Base-by-base conservation (phyloP, 2,797 vertebrate species). In the Setipinna tenuifilis region DNA sequence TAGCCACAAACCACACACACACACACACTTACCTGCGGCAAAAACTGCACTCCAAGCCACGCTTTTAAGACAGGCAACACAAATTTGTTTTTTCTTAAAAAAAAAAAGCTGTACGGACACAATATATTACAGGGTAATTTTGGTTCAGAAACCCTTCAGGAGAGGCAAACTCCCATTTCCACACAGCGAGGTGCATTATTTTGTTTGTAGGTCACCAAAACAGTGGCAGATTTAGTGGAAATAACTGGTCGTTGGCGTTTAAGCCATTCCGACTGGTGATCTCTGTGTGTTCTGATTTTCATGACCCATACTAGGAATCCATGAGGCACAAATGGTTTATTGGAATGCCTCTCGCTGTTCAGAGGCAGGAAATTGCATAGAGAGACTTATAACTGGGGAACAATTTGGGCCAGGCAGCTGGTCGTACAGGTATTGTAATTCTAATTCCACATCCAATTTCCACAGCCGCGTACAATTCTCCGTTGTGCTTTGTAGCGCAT, bases 401-500 rank as follows among this genome's bases (percentile, higher is more conserved):
- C 92, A 94, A 92, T 94, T 93, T 89, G 88, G 91, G 89, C 91
- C 88, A 88, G 89, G 92, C 92, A 91, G 92, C 92, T 93, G 92
- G 90, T 92, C 91, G 92, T 92, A 90, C 91, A 93, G 91, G 94
- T 93, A 94, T 93, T 92, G 90, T 93, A 91, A 94, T 94, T 93
- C 92, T 91, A 94, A 93, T 93, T 93, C 92, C 89, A 84, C 68
- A 87, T 89, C 90, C 91, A 85, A 90, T 94, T 93, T 92, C 90
- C 92, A 89, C n/a, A n/a, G 90, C 84, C 78, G 86, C 44, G 81
- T 89, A 90, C 88, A 90, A 91, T 87, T 87, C 83, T 46, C 86
- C 89, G 91, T 91, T 92, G 91, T 78, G 71, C 71, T 78, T 78
- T 78, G 71, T 78, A 19, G 91, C 19, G 35, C 71, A 44, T 7